Percentiles rank a stretch among this genome's conserved stretches.
Evolutionary conservation across 2,113 vertebrate species (phyloP).

Genomic region (Alethe castanea): DNA sequence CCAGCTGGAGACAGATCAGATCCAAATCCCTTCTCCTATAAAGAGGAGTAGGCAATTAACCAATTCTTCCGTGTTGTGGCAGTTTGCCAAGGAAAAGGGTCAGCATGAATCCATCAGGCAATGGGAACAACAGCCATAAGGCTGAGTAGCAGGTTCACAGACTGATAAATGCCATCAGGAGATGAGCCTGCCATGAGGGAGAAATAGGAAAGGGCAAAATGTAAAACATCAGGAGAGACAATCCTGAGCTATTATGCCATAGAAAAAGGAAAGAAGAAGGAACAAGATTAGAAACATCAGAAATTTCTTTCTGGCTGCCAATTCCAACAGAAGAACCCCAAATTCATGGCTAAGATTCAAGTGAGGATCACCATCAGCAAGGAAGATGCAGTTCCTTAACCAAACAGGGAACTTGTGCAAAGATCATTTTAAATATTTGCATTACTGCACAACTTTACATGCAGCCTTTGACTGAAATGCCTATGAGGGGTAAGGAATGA

Average conservation of each 20-base stretch:
- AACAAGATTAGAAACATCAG: not conserved
- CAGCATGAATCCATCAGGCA: not conserved
- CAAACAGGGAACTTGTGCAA: not conserved
- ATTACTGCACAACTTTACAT: not conserved
- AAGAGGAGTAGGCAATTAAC: fast-evolving
- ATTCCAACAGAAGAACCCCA: not conserved
- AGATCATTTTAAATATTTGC: fast-evolving
- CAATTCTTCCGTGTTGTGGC: not conserved
- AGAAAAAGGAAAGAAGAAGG: not conserved
- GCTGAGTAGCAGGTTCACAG: not conserved
- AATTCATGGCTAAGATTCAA: not conserved
- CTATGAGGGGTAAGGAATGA: not conserved
- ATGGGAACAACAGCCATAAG: not conserved
- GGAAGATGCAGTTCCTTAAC: not conserved
- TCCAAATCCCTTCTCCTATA: not conserved
- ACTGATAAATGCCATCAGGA: not conserved
- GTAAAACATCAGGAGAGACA: not conserved
- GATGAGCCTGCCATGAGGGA: not conserved
- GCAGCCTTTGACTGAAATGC: not conserved
- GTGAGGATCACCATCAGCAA: not conserved
- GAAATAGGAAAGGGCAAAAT: not conserved
- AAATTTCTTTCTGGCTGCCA: not conserved
- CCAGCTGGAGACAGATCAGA: not conserved
- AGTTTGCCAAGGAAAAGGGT: not conserved
- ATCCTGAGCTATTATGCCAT: not conserved